phyloP scores from a whole-genome alignment of 2,797 vertebrate species.

The Phalanger gymnotis region DNA sequence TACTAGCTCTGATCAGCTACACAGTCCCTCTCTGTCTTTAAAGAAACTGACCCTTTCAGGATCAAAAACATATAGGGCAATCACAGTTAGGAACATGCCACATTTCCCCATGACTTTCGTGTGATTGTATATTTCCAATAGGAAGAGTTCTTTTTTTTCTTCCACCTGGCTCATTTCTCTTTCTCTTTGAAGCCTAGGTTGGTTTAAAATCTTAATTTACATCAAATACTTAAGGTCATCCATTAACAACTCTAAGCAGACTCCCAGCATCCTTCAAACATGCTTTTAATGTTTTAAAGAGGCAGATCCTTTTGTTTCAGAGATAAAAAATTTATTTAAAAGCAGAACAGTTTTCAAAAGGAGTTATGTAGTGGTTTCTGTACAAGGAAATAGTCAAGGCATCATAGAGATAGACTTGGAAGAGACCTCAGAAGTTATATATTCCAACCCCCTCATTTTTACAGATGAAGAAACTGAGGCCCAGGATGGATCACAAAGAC shows the following conservation, averaged over 20 bases:
- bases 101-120: not conserved
- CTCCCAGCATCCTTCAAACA: constrained; percentile 31
- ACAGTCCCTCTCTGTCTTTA: not conserved
- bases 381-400: not conserved
- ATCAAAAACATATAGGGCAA: constrained; percentile 13
- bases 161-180: constrained; percentile 17
- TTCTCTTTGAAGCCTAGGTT: constrained; percentile 52
- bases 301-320: constrained; percentile 15
- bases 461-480: not conserved
- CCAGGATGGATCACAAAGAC: not conserved
- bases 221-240: not conserved
- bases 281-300: constrained; percentile 45
- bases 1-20: not conserved
- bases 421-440: not conserved
- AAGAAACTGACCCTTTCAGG: not conserved
- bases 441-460: not conserved
- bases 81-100: not conserved
- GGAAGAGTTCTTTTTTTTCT: constrained; percentile 33
- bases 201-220: constrained; percentile 9
- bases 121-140: not conserved
- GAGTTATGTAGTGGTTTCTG: not conserved
- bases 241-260: not conserved
- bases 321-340: constrained; percentile 32
- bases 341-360: constrained; percentile 18
- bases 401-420: not conserved